These are phyloP conservation scores for Vannuccia rotundouncinata DNA, from an alignment of 2,888 invertebrate species.

Conservation along the genomic window DNA sequence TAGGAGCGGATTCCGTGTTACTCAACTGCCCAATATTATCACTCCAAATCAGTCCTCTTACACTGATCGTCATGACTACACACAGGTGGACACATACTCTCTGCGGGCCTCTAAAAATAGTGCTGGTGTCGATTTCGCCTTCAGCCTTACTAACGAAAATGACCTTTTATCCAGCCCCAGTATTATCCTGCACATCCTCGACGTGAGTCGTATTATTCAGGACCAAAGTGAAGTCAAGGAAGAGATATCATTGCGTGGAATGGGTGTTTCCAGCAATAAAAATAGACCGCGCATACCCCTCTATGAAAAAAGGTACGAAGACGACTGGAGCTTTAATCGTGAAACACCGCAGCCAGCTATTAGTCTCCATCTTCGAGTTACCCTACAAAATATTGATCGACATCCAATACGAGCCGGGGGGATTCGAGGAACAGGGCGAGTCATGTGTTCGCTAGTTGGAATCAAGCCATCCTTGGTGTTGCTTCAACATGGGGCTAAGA, in stretches of 20 bases:
- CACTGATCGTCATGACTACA: background rate
- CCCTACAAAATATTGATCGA: background rate
- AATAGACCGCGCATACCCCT: background rate
- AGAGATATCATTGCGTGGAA: background rate
- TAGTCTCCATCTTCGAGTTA: background rate
- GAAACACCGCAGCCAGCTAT: background rate
- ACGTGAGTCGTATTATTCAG: background rate
- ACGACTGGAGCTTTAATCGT: background rate
- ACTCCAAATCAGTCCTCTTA: background rate
- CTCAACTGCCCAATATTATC: background rate
- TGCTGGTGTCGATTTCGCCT: background rate
- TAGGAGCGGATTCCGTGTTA: background rate
- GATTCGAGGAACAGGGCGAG: background rate
- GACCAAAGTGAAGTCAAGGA: background rate
- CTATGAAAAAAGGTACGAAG: background rate
- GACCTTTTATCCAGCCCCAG: background rate
- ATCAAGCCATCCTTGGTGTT: background rate
- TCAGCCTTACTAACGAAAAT: background rate
- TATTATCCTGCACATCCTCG: background rate
- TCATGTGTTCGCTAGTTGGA: background rate
- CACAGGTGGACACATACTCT: background rate
- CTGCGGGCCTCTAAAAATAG: background rate
- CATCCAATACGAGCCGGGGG: background rate
- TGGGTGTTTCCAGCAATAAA: background rate
- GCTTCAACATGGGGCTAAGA: background rate